phyloP scores from a whole-genome alignment of 2,888 invertebrate genomes.

The Athalia circularis region DNA sequence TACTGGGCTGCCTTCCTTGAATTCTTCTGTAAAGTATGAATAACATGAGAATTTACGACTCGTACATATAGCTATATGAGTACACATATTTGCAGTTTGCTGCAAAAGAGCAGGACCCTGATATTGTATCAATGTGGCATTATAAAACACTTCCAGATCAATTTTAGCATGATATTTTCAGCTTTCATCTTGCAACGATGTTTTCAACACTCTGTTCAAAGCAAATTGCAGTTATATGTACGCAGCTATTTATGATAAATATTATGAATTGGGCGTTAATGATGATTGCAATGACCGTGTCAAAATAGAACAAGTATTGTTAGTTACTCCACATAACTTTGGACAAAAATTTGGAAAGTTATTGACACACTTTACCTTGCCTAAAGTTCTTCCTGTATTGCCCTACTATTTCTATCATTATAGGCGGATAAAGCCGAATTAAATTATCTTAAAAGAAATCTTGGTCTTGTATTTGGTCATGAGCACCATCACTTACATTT shows the following conservation, averaged over 20 bases:
- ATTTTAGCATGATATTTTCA: neutral
- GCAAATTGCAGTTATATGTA: conserved; percentile 14
- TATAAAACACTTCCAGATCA: neutral
- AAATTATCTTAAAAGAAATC: too few relatives aligned
- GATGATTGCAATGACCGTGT: neutral
- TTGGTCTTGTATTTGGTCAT: conserved; percentile 38
- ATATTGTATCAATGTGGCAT: neutral
- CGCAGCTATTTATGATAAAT: neutral
- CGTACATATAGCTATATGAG: neutral
- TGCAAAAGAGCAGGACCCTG: neutral
- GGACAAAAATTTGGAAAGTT: neutral
- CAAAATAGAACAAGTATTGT: neutral
- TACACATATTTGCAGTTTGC: conserved; percentile 14
- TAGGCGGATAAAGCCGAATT: neutral
- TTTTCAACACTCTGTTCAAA: neutral
- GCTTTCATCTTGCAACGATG: neutral
- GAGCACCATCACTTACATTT: conserved; percentile 21
- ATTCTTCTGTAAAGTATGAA: conserved; percentile 41
- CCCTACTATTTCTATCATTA: neutral
- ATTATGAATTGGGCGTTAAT: neutral
- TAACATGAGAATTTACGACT: conserved; percentile 34
- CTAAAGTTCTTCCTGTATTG: neutral
- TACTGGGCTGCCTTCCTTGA: conserved; percentile 35
- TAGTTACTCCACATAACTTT: conserved; percentile 4
- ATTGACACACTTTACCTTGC: conserved; percentile 5